Conservation (phyloP, 2,113 vertebrate genomes). For the Connochaetes taurinus region DNA sequence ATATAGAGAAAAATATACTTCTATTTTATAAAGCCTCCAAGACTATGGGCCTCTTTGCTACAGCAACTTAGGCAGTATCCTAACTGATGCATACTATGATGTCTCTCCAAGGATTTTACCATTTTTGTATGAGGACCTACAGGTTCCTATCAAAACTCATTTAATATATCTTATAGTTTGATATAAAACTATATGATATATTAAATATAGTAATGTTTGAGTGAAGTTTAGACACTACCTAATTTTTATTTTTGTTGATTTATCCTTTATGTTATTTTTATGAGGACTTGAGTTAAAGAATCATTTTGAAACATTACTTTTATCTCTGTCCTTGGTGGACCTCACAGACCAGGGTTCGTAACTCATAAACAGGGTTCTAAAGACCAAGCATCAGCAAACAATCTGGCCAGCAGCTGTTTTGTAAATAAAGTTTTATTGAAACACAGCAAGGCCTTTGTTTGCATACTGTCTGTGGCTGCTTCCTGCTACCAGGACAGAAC, state of each 20-base stretch:
- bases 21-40: background rate
- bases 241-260: slow-evolving; percentile 23
- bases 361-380: background rate
- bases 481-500: background rate
- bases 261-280: background rate
- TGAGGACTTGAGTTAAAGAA: background rate
- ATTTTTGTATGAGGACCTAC: background rate
- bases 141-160: background rate
- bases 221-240: background rate
- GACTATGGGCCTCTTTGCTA: background rate
- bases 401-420: background rate
- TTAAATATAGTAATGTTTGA: background rate
- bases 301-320: background rate
- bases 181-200: background rate
- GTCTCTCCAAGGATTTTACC: background rate
- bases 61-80: background rate
- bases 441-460: background rate
- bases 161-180: background rate
- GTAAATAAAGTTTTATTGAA: slow-evolving; percentile 25
- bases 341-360: background rate
- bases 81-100: background rate
- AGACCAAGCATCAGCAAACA: background rate
- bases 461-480: background rate
- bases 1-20: background rate
- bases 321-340: background rate